A percentile compares a stretch with the other conserved stretches of the same genome.
phyloP scores from a whole-genome alignment of 2,888 invertebrate genomes.

The Ceraclea dissimilis region DNA sequence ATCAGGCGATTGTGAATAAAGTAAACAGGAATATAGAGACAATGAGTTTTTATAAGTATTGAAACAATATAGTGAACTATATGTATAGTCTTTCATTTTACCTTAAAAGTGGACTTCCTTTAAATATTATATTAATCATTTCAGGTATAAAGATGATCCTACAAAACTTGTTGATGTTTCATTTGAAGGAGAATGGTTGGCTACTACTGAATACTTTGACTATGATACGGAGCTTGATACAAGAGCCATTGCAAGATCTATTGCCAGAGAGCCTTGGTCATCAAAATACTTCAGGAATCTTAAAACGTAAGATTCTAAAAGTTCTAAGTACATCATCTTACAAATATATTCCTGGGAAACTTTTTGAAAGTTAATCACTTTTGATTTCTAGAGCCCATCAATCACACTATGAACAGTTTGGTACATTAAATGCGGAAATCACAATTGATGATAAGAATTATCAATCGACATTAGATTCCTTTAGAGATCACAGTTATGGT shows the following conservation, averaged over 20 bases:
- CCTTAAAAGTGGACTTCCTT: no score
- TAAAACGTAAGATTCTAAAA: conserved; percentile 45
- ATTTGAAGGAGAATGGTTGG: conserved; percentile 56
- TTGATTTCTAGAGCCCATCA: conserved; percentile 57
- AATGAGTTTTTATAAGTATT: no score
- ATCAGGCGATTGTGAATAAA: no score
- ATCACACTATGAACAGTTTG: conserved; percentile 79
- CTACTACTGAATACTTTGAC: conserved; percentile 58
- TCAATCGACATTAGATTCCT: conserved; percentile 52
- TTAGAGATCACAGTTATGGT: conserved; percentile 77
- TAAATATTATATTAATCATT: conserved; percentile 5
- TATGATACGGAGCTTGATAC: conserved; percentile 66
- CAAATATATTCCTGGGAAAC: not conserved
- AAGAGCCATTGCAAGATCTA: conserved; percentile 58
- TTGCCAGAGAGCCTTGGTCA: conserved; percentile 70
- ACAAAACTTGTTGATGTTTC: conserved; percentile 47
- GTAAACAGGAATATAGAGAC: no score
- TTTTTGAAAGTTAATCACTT: not conserved
- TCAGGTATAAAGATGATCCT: conserved; percentile 45
- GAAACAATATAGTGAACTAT: no score
- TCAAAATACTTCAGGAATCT: conserved; percentile 57
- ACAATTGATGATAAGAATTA: conserved; percentile 45
- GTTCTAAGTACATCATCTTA: not conserved
- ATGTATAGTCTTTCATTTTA: no score
- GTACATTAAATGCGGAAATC: conserved; percentile 53